Evolutionary conservation across 1,140 invertebrate species (phyloP), one percentile per base, ranked within the genome.

Genomic region (Probaryconus sp.): DNA sequence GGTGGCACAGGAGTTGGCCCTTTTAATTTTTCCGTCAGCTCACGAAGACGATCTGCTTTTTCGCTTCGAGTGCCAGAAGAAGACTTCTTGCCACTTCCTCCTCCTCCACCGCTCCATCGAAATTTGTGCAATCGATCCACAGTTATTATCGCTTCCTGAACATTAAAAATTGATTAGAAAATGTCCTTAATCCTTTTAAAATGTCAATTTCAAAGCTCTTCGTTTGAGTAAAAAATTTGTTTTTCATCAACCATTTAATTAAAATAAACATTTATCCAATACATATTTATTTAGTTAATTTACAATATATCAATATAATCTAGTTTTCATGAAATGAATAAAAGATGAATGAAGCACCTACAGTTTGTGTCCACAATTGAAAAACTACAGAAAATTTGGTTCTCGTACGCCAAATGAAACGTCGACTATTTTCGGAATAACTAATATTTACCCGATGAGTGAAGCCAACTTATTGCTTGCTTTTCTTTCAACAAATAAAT

Each of bases 41-140:
- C 93, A 67, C 91, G 90, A 58, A 95, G 88, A 56, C 92, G 89
- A 80, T 93, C 91, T 9, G 92, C 89, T 82, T 92, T 92, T 79
- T 90, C 91, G 85, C 87, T 90, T 84, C 88, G 89, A 85, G 88
- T 87, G 85, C 87, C 78, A 58, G 81, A 77, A 80, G 81, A 81
- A 58, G 83, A 81, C 58, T 88, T 86, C 67, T 85, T 87, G 48
- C 78, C 80, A 26, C 80, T 79, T 75, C 83, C 80, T 79, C 82
- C 76, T 79, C 85, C 81, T 88, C 89, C 89, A 85, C 92, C 91
- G 87, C 92, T 92, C 89, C 93, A 92, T 83, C 92, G 91, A 82
- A 92, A 91, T 83, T 91, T 92, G 80, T 93, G 92, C 83, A 94
- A 89, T 63, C 92, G 93, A 88, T 94, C 93, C 92, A 94, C 91